phyloP scores from a whole-genome alignment of 2,888 invertebrate genomes.

The Dilophus febrilis region DNA sequence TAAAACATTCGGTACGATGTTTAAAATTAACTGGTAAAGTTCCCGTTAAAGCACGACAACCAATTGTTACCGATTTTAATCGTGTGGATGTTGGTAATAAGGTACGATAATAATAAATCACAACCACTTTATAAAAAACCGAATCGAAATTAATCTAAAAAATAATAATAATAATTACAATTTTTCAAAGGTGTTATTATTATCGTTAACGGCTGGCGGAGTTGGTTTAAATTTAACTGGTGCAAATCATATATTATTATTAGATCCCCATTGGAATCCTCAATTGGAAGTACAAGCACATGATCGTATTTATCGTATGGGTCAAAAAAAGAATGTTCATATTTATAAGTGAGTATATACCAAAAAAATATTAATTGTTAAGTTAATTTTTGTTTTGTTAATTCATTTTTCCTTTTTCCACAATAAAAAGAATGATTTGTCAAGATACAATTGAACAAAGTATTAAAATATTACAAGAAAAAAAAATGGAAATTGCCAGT shows the following conservation, averaged over 20 bases:
- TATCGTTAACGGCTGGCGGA: slow-evolving; percentile 86
- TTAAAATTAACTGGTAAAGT: slow-evolving; percentile 61
- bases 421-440: slow-evolving; percentile 74
- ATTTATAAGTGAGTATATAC: slow-evolving; percentile 53
- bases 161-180: no score
- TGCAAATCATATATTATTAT: slow-evolving; percentile 74
- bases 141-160: no score
- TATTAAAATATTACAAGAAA: slow-evolving; percentile 62
- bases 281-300: slow-evolving; percentile 89
- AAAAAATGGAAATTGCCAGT: slow-evolving; percentile 59
- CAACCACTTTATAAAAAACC: no score
- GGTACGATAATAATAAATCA: no score
- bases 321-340: slow-evolving; percentile 63
- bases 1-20: slow-evolving; percentile 32
- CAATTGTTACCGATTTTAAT: slow-evolving; percentile 45
- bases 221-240: slow-evolving; percentile 88
- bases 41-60: slow-evolving; percentile 50
- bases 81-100: no score
- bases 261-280: slow-evolving; percentile 96
- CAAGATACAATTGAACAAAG: slow-evolving; percentile 76
- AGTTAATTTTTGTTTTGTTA: slow-evolving; percentile 16
- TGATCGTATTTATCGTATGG: slow-evolving; percentile 83
- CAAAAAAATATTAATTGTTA: neutral
- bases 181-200: slow-evolving; percentile 48
- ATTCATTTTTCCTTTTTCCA: no score